Base-by-base conservation (phyloP, 1,140 invertebrate species). In the Brachionus sp. region DNA sequence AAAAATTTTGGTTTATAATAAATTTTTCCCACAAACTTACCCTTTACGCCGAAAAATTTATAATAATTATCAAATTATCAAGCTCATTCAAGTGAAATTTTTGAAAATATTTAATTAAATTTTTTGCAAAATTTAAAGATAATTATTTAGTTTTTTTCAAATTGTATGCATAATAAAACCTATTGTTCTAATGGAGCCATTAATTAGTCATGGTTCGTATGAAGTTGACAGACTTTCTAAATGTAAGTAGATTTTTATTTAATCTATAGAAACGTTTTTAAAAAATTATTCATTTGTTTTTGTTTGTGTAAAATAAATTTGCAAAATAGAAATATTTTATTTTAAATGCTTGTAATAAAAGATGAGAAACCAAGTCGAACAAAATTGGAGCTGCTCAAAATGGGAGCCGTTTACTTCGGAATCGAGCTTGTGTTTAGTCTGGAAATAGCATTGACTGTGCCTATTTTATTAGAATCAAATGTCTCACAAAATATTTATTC, bases 401-500 rank as follows among this genome's bases (percentile, higher is more conserved):
- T 80, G 62, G 62, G 50, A 29, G 77, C 77, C 9, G 35, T 80
- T n/a, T 66, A 62, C 35, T 82, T 82, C 35, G 80, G 57, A 25
- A 70, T 82, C 29, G 80, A 82, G 16, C 42, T 82, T 23, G n/a
- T 82, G 12, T 82, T 66, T 53, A 66, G 57, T 12, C 16, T 82
- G 10, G 80, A 82, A 64, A 70, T 66, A 35, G 80, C 80, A 12
- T 39, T 82, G n/a, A 70, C 80, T 19, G 80, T 82, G 9, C 80
- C 80, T 2, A 82, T 70, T 68, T 44, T 82, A 35, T 10, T 66
- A 25, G 57, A 66, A 53, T 53, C 50, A 33, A 66, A 66, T 46
- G 80, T 82, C 10, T 57, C 80, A 7, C 29, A 44, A n/a, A 82
- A 35, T 25, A 23, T 82, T 66, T 82, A 66, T 68, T 82, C 80